Base-by-base conservation (phyloP, 1,140 invertebrate genomes). In the Drosophila repletoides region DNA sequence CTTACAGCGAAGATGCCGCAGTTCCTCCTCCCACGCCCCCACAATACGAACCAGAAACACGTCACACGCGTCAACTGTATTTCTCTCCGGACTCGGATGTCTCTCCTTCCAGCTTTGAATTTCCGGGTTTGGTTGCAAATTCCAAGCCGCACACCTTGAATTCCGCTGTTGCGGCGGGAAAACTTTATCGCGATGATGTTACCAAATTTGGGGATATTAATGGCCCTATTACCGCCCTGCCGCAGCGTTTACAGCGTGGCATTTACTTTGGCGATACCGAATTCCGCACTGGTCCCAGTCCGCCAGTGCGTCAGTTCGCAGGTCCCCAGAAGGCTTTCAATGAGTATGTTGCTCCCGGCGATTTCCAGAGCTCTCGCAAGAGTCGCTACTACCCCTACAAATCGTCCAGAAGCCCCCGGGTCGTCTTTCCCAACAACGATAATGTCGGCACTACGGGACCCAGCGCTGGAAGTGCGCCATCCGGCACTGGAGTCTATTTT, bases 381-480 rank as follows among this genome's bases (percentile, higher is more conserved):
- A 79, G 81, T 24, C 84, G 89, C 17, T 88, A 77, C 29, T 89
- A 72, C 19, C 76, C 89, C 2, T 90, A 75, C 46, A 90, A 90
- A 21, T 90, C 89, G 0, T 92, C 92, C 2, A 84, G 92, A 7
- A 92, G 91, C 67, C 92, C 92, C 0, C 72, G 92, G 0, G 92
- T 93, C 1, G 92, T 93, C 2, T 93, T 93, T 21, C 92, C 92
- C 2, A 70, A 71, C 67, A 88, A 92, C 88, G 43, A 93, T 31
- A 93, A 79, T 89, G 91, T 43, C 87, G 92, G 84, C 77, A 90
- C 49, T 81, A 92, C 45, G 56, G 88, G 88, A 21, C 91, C 34
- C 71, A 86, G 68, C 58, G 83, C 63, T 17, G 77, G 31, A 15
- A 89, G 70, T 7, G 80, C 58, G 6, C 80, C 80, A n/a, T 89